Percentiles rank a stretch among this genome's conserved stretches.
phyloP scores from a whole-genome alignment of 2,797 vertebrate genomes.

The Gorsachius magnificus region DNA sequence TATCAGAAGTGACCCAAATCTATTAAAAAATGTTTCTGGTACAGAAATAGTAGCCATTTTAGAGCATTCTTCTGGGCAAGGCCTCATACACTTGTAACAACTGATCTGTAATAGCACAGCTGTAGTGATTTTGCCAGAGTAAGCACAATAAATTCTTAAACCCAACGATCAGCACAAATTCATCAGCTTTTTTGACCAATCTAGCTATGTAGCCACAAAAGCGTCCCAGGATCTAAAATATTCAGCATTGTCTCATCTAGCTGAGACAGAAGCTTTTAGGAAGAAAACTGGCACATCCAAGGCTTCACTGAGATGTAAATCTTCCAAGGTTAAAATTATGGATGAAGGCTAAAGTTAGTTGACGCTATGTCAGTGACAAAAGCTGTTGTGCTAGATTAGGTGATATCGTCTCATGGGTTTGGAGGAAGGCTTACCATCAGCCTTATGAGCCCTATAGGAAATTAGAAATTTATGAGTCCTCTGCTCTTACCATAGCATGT shows the following conservation, averaged over 20 bases:
- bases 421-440: background rate
- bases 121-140: background rate
- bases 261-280: background rate
- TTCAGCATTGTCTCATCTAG: conserved; percentile 23
- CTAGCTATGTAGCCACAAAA: background rate
- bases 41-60: background rate
- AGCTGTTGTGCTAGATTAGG: background rate
- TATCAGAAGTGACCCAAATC: background rate
- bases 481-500: background rate
- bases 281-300: background rate
- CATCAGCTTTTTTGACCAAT: background rate
- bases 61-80: background rate
- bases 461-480: conserved; percentile 3
- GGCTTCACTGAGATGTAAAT: background rate
- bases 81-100: background rate
- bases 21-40: background rate
- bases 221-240: conserved; percentile 24
- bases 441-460: background rate
- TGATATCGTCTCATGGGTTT: background rate
- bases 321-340: background rate
- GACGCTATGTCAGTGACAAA: background rate
- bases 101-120: background rate
- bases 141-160: conserved; percentile 44
- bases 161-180: background rate
- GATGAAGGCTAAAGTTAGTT: background rate